Base-by-base conservation (phyloP, 2,888 invertebrate genomes). In the Abrostola tripartita region DNA sequence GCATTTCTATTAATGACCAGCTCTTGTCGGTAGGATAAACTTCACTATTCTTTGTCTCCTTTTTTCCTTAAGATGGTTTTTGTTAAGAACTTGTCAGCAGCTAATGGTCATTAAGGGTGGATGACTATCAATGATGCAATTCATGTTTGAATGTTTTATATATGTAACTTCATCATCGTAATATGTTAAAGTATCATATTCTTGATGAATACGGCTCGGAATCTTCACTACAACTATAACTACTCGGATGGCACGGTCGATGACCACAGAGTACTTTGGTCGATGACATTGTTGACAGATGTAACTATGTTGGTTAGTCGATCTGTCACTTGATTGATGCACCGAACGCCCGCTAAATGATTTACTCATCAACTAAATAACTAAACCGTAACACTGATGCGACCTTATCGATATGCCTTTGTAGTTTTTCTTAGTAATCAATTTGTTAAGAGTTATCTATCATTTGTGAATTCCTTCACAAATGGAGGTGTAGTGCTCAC, bases 261-360 rank as follows among this genome's bases (percentile, higher is more conserved):
- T 52, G 66, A 77, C 53, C 24, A 24, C 24, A 24, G 24, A 24
- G 24, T 4, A 24, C 24, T 24, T 24, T 24, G 24, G 44, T 44
- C 14, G 7, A 44, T 7, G 8, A 1, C 2, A 47, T 14, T 5
- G 11, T 6, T 47, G 44, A 47, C 24, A 70, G 73, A 72, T 58
- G 55, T 38, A n/a, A n/a, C n/a, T n/a, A 58, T 47, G 55, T 40
- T 63, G 38, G 8, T 47, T 52, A 44, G 56, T 65, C 53, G 35
- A 11, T 14, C 10, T n/a, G 64, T 52, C 53, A 72, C 37, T 35
- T 61, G 63, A 78, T 62, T 78, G 62, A 78, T 73, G 9, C 52
- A 65, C 52, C 54, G 12, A 11, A 41, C 24, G 37, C 12, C 24
- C 47, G 76, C 53, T 69, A 69, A 75, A 69, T 75, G 72, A 76